Base-by-base conservation (phyloP, 1,140 invertebrate species). In the Tribolium castaneum region DNA sequence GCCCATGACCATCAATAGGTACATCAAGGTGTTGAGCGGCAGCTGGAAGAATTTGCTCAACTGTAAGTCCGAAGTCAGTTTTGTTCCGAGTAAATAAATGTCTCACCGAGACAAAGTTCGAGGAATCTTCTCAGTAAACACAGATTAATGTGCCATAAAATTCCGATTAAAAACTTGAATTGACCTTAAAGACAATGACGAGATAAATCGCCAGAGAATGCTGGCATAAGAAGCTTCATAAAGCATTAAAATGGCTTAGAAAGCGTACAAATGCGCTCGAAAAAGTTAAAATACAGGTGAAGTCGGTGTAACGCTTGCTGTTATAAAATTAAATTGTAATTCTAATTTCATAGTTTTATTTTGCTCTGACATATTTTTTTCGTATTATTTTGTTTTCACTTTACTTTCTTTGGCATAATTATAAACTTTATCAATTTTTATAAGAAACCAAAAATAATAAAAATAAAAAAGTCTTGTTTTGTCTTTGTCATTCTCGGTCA, bases 21-120 rank as follows among this genome's bases (percentile, higher is more conserved):
- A 90, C 83, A 89, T 92, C 34, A 88, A 89, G 59, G 90, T 89
- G 6, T 87, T 91, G 52, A 90, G 90, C 80, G 90, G 90, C 30
- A 90, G 90, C 83, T 92, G 90, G 90, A 92, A 90, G 84, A 92
- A 92, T 85, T 88, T 92, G 72, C 87, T 92, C 79, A 88, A 90
- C 89, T 87, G 90, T 92, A 89, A 91, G 90, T 92, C 49, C 13
- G n/a, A 45, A 56, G n/a, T 3, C 59, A 66, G 12, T 66, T 66
- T 52, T 14, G 51, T 52, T 52, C 16, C 51, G 4, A 52, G 25
- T 66, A 35, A 66, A 7, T 66, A 30, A 62, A 30, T 45, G 39
- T 34, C 59, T 66, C 59, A n/a, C 59, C 13, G 34, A 34, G 30
- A 35, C 59, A 66, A 66, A 66, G 59, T 34, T 66, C 59, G 59